Base-by-base conservation (phyloP, 2,113 vertebrate species). In the Gallinago media region DNA sequence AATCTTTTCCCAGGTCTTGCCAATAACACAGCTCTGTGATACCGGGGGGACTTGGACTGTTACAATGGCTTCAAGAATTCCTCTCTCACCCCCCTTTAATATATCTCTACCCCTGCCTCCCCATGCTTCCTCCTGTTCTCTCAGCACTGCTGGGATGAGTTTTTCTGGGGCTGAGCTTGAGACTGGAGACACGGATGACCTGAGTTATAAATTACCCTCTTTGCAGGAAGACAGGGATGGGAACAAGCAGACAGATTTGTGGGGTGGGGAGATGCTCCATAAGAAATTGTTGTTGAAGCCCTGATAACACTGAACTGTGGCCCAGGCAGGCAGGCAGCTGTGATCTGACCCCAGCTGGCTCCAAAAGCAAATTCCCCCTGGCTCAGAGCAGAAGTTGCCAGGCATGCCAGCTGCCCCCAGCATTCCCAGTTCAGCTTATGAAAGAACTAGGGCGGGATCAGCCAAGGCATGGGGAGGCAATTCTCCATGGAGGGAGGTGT, bases 341-440 rank as follows among this genome's bases (percentile, higher is more conserved):
- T 38, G 83, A 80, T 89, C 89, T 87, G 96, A 97, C 65, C 85
- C 83, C 89, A 95, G 88, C 79, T 92, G 92, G 83, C 94, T 88
- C 74, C 8, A 2, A 71, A 16, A 11, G 4, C 94, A 81, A 87
- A 95, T 74, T 65, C 88, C 74, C 83, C 56, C 47, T 62, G 82
- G 86, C 94, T 91, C 78, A 46, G 63, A 93, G 94, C 61, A 93
- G 68, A 78, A 92, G 90, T 59, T 96, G 75, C 79, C 90, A 94
- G 95, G 85, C 79, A 47, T 74, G 83, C 94, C 88, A 94, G 95
- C 83, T 94, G 94, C 91, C 85, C 80, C 11, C 16, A 94, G 84
- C 66, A 21, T 66, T 96, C 83, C 88, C 65, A 61, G 79, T 77
- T 88, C 88, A 56, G 67, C 87, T 68, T 65, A 32, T 42, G 88